Evolutionary conservation across 2,888 invertebrate species (phyloP), one percentile per base, ranked within the genome.

Genomic region (Napeogenes inachia): DNA sequence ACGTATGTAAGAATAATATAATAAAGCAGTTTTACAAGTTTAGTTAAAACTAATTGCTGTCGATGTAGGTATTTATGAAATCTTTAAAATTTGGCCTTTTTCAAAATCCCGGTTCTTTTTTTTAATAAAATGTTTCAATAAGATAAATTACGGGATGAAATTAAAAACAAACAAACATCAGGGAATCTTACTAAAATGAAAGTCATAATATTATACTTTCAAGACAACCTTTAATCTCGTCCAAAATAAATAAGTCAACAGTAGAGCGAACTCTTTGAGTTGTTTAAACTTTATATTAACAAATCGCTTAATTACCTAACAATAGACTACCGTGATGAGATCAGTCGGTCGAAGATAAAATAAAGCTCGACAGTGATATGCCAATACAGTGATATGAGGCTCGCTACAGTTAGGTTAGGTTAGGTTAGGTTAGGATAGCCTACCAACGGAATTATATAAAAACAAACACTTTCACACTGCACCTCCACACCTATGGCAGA

Each of bases 181-280:
- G 60, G n/a, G n/a, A 53, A 58, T 45, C 8, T 45, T 32, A 32
- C 32, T 45, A 13, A 64, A 77, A 77, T 75, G 66, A 83, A 81
- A 83, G 68, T 65, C 70, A 61, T 53, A 53, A 56, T 65, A 42
- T 42, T 42, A 62, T 80, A 79, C 74, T 85, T 87, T 79, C 84
- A 89, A 87, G 89, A 89, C 87, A 89, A 89, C 85, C 82, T 89
- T 88, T 89, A 89, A 80, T 89, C 81, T 87, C 84, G 81, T 87
- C 84, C 85, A 87, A 89, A 89, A 87, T 86, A 86, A 82, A 10
- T 10, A 42, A 35, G 78, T 87, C 85, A 89, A 89, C 89, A 89
- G 84, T 85, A 85, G 84, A 85, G 87, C 84, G 83, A 84, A 89
- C 88, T 88, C 87, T 88, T 87, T 76, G 88, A 88, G 88, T 87